phyloP scores from a whole-genome alignment of 2,888 invertebrate species.

The Andrena haemorrhoa region DNA sequence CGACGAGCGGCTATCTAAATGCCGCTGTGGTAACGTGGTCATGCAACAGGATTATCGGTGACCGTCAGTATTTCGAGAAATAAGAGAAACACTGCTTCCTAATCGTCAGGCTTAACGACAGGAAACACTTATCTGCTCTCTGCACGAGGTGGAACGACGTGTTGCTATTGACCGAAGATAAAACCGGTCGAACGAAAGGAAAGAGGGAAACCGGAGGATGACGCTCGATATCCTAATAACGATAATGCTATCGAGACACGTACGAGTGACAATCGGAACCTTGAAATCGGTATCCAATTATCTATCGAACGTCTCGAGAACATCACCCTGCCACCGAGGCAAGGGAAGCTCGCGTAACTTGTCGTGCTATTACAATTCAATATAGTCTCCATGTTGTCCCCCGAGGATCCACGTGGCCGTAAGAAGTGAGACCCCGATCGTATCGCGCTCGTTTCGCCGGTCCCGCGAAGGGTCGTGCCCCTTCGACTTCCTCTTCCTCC shows the following conservation, averaged over 20 bases:
- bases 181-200: constrained; percentile 35
- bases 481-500: constrained; percentile 45
- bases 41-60: constrained; percentile 11
- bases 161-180: constrained; percentile 66
- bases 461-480: constrained; percentile 41
- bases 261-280: not conserved
- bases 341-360: not conserved
- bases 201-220: constrained; percentile 15
- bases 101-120: constrained; percentile 58
- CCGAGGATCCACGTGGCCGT: constrained; percentile 45
- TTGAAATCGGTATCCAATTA: not conserved
- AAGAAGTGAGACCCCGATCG: constrained; percentile 14
- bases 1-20: constrained; percentile 10
- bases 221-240: constrained; percentile 5
- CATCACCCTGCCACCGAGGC: not conserved
- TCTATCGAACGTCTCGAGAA: not conserved
- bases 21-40: not conserved
- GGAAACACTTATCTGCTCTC: constrained; percentile 65
- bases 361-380: constrained; percentile 73
- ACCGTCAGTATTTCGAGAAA: constrained; percentile 2
- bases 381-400: constrained; percentile 74
- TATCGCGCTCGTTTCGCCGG: constrained; percentile 14
- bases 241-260: constrained; percentile 48
- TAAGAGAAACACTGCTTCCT: constrained; percentile 30
- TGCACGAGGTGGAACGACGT: constrained; percentile 44